Percentiles rank a stretch among this genome's conserved stretches.
phyloP scores from a whole-genome alignment of 1,140 invertebrate genomes.

The Penaeus vannamei region DNA sequence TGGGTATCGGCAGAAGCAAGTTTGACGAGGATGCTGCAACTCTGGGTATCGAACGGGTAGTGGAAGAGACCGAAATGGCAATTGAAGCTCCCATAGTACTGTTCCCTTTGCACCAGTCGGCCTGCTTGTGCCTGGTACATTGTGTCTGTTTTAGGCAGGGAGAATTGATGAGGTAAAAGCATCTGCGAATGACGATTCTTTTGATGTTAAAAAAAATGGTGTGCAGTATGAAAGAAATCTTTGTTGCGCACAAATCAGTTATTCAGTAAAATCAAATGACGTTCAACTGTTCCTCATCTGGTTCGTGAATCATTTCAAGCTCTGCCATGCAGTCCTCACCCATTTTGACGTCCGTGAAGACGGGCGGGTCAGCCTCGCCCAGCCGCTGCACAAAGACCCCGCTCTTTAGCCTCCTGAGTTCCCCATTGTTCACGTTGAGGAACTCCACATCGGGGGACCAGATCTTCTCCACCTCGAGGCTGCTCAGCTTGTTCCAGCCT shows the following conservation, averaged over 20 bases:
- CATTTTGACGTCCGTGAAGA: slow-evolving; percentile 47
- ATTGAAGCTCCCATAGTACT: too few species aligned
- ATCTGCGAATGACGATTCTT: too few species aligned
- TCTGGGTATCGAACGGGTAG: too few species aligned
- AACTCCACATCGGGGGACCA: slow-evolving; percentile 51
- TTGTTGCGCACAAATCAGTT: neutral
- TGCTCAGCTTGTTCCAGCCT: slow-evolving; percentile 37
- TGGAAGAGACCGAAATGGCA: too few species aligned
- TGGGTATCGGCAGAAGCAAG: too few species aligned
- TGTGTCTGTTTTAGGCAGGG: too few species aligned
- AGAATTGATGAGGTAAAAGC: neutral
- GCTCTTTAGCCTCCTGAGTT: slow-evolving; percentile 23
- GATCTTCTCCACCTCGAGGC: slow-evolving; percentile 27
- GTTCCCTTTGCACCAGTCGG: too few species aligned
- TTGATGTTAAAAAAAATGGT: too few species aligned
- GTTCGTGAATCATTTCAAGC: neutral
- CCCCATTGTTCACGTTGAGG: slow-evolving; percentile 45
- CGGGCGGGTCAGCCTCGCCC: slow-evolving; percentile 6
- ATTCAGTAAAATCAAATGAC: neutral
- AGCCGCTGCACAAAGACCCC: slow-evolving; percentile 5
- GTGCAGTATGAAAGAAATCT: too few species aligned
- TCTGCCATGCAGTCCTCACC: neutral
- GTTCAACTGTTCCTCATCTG: neutral
- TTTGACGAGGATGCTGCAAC: too few species aligned
- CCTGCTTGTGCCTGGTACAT: too few species aligned